These are phyloP conservation scores for Cyclargus thomasi DNA, from an alignment of 1,140 invertebrate genomes.

Conservation along the genomic window DNA sequence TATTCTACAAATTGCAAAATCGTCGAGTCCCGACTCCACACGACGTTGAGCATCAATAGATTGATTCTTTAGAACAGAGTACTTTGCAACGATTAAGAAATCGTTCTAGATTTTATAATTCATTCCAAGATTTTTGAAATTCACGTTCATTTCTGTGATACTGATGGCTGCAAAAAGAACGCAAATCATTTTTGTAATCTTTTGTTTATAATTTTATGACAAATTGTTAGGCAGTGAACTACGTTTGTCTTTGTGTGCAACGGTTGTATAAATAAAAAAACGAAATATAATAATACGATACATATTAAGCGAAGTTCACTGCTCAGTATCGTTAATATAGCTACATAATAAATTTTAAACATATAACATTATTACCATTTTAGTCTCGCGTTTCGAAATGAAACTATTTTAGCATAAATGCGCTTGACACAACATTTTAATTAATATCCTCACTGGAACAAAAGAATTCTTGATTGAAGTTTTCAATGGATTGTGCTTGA, in stretches of 20 bases:
- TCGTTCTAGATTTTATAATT: not conserved
- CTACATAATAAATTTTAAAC: too few species aligned
- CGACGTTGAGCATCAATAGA: slow-evolving; percentile 34
- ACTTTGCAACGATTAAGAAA: not conserved
- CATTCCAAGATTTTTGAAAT: not conserved
- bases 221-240: too few species aligned
- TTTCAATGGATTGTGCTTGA: slow-evolving; percentile 58
- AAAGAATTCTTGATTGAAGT: slow-evolving; percentile 37
- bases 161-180: not conserved
- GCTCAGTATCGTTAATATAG: too few species aligned
- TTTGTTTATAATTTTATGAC: too few species aligned
- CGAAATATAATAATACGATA: too few species aligned
- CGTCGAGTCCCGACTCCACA: slow-evolving; percentile 41
- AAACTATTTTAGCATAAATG: not conserved
- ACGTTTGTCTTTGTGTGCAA: too few species aligned
- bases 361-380: too few species aligned
- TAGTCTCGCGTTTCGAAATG: too few species aligned
- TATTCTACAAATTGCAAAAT: slow-evolving; percentile 65
- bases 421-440: slow-evolving; percentile 37
- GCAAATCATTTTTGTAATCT: too few species aligned
- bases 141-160: not conserved
- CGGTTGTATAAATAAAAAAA: too few species aligned
- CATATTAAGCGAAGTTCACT: too few species aligned
- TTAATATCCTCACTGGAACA: slow-evolving; percentile 32
- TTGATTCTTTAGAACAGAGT: slow-evolving; percentile 28